Percentiles rank a stretch among this genome's conserved stretches.
Conservation (phyloP, 2,797 vertebrate genomes). For the Decapterus maruadsi region DNA sequence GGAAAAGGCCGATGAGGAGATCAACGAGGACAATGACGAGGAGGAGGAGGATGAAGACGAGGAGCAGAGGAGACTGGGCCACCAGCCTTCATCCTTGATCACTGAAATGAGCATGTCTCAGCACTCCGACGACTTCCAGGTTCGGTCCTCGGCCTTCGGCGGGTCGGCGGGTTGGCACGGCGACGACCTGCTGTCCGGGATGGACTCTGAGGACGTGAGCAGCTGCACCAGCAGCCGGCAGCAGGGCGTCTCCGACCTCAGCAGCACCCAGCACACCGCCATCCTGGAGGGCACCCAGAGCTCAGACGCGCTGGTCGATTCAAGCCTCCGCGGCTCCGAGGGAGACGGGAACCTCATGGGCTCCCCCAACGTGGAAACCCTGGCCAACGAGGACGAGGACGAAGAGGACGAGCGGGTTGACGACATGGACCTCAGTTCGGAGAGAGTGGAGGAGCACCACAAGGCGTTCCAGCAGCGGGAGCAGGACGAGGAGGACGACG, state of each 20-base stretch:
- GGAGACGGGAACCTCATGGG: constrained; percentile 80
- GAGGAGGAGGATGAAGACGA: constrained; percentile 83
- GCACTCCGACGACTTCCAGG: constrained; percentile 74
- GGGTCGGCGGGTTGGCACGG: constrained; percentile 71
- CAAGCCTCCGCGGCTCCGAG: constrained; percentile 79
- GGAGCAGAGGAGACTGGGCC: constrained; percentile 75
- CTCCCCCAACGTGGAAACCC: constrained; percentile 83
- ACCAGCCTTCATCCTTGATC: constrained; percentile 70
- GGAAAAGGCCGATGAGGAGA: constrained; percentile 88
- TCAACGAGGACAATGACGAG: constrained; percentile 84
- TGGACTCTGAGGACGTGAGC: constrained; percentile 83
- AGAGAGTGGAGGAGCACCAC: constrained; percentile 72
- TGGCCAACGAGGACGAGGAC: constrained; percentile 83
- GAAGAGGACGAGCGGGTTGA: constrained; percentile 76
- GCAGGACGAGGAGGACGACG: constrained; percentile 79
- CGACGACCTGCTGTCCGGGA: constrained; percentile 77
- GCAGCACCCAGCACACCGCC: constrained; percentile 79
- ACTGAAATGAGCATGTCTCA: constrained; percentile 78
- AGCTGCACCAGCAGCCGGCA: constrained; percentile 82
- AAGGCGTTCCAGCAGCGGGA: constrained; percentile 62
- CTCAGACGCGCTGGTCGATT: constrained; percentile 80
- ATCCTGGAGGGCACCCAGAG: constrained; percentile 82
- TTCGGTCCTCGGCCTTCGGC: constrained; percentile 57
- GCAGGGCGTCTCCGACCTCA: constrained; percentile 79
- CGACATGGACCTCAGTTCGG: constrained; percentile 82